Evolutionary conservation across 1,140 invertebrate species (phyloP), one percentile per base, ranked within the genome.

Genomic region (Drosophila kanapiae): DNA sequence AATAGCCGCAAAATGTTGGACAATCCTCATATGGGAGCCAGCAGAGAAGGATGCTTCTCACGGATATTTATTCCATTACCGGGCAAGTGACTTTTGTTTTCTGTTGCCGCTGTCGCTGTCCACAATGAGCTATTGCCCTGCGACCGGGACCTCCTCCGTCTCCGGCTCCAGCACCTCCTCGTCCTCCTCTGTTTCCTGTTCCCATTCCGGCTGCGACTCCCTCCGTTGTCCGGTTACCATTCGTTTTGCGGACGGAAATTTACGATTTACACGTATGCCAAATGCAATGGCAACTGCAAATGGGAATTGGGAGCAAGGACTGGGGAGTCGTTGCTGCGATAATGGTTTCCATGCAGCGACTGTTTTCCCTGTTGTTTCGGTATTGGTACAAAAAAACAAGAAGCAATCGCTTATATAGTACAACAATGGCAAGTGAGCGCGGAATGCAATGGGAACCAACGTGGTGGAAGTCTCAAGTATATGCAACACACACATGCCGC

Each of bases 191-290:
- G 5, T 9, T 33, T 53, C 16, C 45, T 69, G 72, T 31, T 31
- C 63, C 56, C 58, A 49, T 61, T 54, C 58, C 60, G 45, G 40
- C 60, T 59, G 31, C 13, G 31, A 33, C 38, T 37, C 27, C 27
- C 47, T 63, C 35, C 37, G 14, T 53, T 71, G 31, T 74, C 70
- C 68, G 70, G 61, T 65, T 85, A 64, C 69, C 76, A 77, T 68
- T 86, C 82, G 83, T 82, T 86, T 82, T 86, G 57, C 63, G 70
- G 62, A 72, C 82, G 82, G 83, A 87, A 87, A 86, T 86, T 86
- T 86, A 86, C 82, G 82, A 86, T 86, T 86, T 87, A 86, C 82
- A 86, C 83, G 83, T 87, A 82, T 86, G 83, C 83, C 82, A 82
- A 86, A 64, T 82, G 83, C 83, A 86, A 72, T 63, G 70, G 63